A percentile compares a stretch with the other conserved stretches of the same genome.
Evolutionary conservation across 1,140 invertebrate species (phyloP).

Genomic region (Bombus cullumanus): DNA sequence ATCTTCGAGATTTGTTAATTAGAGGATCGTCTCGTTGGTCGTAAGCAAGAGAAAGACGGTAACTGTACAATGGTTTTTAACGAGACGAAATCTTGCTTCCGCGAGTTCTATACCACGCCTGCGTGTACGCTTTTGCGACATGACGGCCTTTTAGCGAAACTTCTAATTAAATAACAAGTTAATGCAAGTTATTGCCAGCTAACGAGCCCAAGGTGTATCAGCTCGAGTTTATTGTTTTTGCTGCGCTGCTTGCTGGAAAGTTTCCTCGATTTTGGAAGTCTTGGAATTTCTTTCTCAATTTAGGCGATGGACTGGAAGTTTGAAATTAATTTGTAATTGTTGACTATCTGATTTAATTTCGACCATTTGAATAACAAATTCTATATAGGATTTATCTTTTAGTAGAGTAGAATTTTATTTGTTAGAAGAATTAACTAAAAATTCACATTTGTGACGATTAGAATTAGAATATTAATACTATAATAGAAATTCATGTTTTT

Average conservation of each 20-base stretch:
- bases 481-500: no score
- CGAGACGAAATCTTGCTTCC: not conserved
- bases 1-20: conserved; percentile 22
- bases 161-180: conserved; percentile 42
- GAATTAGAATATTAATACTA: no score
- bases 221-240: conserved; percentile 23
- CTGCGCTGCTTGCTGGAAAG: not conserved
- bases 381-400: no score
- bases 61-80: conserved; percentile 22
- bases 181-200: conserved; percentile 23
- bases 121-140: not conserved
- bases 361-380: no score
- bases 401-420: no score
- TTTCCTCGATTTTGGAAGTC: not conserved
- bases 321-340: no score
- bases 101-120: not conserved
- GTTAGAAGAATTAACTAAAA: no score
- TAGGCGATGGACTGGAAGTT: not conserved
- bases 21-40: not conserved
- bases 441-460: no score
- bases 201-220: conserved; percentile 10
- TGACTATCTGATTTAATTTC: no score
- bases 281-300: not conserved
- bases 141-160: conserved; percentile 10
- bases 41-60: not conserved